Evolutionary conservation across 2,888 invertebrate species (phyloP).

Genomic region (Cepaea hortensis): DNA sequence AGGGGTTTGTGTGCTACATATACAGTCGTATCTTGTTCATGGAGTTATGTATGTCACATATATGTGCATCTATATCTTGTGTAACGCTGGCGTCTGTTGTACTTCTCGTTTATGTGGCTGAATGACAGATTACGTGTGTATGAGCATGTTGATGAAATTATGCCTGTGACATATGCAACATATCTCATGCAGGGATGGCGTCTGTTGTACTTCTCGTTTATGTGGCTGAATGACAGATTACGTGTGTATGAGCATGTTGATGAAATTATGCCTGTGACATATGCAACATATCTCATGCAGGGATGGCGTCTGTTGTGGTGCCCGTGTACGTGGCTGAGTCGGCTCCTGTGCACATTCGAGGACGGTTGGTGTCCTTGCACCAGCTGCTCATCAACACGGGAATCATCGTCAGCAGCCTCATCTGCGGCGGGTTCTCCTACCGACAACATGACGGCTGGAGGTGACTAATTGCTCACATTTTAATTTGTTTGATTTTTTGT

Average conservation of each 20-base stretch:
- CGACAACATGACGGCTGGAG: slow-evolving; percentile 78
- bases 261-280: too few relatives aligned
- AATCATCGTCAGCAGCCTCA: slow-evolving; percentile 76
- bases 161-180: too few relatives aligned
- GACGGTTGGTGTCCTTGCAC: slow-evolving; percentile 78
- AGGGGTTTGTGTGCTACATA: too few relatives aligned
- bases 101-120: slow-evolving; percentile 80
- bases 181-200: slow-evolving; percentile 77
- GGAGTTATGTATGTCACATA: too few relatives aligned
- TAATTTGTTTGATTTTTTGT: too few relatives aligned
- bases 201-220: slow-evolving; percentile 80
- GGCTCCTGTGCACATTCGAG: slow-evolving; percentile 77
- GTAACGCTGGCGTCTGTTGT: slow-evolving; percentile 78
- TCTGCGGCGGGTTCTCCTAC: slow-evolving; percentile 77
- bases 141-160: too few relatives aligned
- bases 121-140: too few relatives aligned
- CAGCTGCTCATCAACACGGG: slow-evolving; percentile 78
- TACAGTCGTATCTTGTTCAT: too few relatives aligned
- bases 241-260: too few relatives aligned
- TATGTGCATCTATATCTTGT: too few relatives aligned
- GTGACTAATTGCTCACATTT: slow-evolving; percentile 65
- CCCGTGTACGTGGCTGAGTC: slow-evolving; percentile 80
- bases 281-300: slow-evolving; percentile 69
- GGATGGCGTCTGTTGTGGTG: slow-evolving; percentile 78
- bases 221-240: slow-evolving; percentile 79